Conservation (phyloP, 2,888 invertebrate species). For the Xestoiulus laeticollis region DNA sequence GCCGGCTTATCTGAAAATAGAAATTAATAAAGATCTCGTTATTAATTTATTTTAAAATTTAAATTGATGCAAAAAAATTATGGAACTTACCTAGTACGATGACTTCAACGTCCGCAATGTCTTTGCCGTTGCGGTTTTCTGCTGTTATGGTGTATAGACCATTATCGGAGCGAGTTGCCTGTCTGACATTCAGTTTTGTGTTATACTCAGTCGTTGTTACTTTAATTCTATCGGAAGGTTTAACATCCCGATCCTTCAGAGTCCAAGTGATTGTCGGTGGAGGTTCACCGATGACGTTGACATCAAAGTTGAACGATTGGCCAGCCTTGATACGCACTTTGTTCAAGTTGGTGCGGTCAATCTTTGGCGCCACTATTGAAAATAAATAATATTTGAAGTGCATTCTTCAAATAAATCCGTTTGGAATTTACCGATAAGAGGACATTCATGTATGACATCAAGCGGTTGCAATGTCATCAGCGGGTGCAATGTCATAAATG, state of each 20-base stretch:
- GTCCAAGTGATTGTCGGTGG: conserved; percentile 92
- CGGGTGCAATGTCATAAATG: too few relatives aligned
- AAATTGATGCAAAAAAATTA: not conserved
- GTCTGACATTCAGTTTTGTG: conserved; percentile 81
- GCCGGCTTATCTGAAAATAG: conserved; percentile 78
- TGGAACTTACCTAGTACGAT: conserved; percentile 72
- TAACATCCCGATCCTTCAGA: conserved; percentile 80
- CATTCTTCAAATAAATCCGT: too few relatives aligned
- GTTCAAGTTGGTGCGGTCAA: conserved; percentile 77
- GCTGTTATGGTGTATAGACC: conserved; percentile 91
- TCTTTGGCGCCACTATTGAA: conserved; percentile 89
- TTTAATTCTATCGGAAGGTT: conserved; percentile 77
- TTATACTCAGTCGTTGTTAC: conserved; percentile 81
- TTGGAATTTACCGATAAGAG: conserved; percentile 57
- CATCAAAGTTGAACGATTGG: conserved; percentile 66
- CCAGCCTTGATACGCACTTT: conserved; percentile 66
- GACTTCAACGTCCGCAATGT: conserved; percentile 92
- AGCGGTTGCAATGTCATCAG: too few relatives aligned
- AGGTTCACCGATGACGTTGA: conserved; percentile 69
- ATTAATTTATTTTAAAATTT: not conserved
- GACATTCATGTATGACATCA: not conserved
- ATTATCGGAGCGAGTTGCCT: conserved; percentile 84
- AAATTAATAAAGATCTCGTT: not conserved
- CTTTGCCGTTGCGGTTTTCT: conserved; percentile 93
- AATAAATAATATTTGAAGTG: not conserved